Base-by-base conservation (phyloP, 2,113 vertebrate genomes). In the Semicossyphus pulcher region DNA sequence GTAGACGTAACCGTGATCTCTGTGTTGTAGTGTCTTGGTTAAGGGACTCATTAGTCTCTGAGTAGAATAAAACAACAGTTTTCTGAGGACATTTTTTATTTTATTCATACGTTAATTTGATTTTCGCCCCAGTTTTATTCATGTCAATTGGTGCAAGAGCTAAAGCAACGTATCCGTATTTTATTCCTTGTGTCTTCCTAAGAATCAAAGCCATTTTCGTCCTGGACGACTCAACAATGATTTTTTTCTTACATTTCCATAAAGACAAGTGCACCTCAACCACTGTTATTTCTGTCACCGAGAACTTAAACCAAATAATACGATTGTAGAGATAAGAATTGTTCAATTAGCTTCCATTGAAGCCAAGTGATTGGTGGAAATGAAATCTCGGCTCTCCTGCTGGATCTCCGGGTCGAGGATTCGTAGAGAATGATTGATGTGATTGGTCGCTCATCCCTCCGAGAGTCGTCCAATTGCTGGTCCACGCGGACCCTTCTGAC, bases 361-460 rank as follows among this genome's bases (percentile, higher is more conserved):
- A 85, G 80, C 81, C 76, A 85, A 87, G 90, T 81, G 90, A 91
- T 92, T 90, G 84, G 88, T 87, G 79, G 86, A 85, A 87, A 86
- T 73, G 52, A 88, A 91, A 87, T 87, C 76, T 48, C 5, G 18
- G 71, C 87, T 81, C 88, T 86, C 73, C 66, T 60, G 80, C 77
- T 81, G 66, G 79, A 88, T 91, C 89, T 86, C 76, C 70, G 0
- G 85, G 88, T 92, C 75, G 78, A 93, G 88, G 84, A 88, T 89
- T 78, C 18, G 48, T 54, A 59, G 58, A 76, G 86, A 84, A 81
- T 34, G 67, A 61, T 51, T 52, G 68, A 52, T 44, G 69, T 63
- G 86, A 92, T 92, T 92, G 91, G 91, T 78, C 54, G 89, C 72
- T 68, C 60, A 58, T 88, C 83, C 63, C 83, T 69, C 76, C 25